phyloP scores from a whole-genome alignment of 2,113 vertebrate species.

The Platysternon megacephalum region DNA sequence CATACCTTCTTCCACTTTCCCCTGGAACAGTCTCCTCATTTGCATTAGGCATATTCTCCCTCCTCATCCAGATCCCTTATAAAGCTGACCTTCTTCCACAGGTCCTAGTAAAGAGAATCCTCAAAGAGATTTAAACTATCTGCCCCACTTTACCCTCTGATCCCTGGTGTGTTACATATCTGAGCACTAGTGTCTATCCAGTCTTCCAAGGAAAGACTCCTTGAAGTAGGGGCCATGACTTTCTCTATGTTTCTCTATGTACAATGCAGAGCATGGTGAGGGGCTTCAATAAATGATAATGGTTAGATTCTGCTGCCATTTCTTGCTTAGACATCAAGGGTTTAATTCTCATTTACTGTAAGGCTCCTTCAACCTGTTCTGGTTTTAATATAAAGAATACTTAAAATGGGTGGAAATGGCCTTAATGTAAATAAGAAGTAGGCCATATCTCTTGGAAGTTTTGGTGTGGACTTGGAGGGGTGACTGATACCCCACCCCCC shows the following conservation, averaged over 20 bases:
- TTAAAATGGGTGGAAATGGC: neutral
- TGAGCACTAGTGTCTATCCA: neutral
- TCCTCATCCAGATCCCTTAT: neutral
- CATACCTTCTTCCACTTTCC: neutral
- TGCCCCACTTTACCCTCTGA: neutral
- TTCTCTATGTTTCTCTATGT: neutral
- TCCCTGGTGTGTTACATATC: neutral
- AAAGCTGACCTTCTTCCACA: neutral
- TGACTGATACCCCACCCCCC: neutral
- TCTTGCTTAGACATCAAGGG: neutral
- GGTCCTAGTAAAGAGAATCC: neutral
- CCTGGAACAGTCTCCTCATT: neutral
- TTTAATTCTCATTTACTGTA: conserved; percentile 7
- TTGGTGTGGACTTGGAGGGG: neutral
- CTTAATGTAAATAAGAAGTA: neutral
- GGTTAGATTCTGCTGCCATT: neutral
- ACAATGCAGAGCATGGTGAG: neutral
- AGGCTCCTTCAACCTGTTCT: neutral
- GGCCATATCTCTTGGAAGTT: neutral
- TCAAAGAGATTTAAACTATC: neutral
- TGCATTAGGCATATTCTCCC: neutral
- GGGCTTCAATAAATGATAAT: neutral
- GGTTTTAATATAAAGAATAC: neutral
- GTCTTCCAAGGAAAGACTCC: neutral
- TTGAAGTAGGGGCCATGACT: neutral